Conservation (phyloP, 2,113 vertebrate genomes). For the Catagonus wagneri region DNA sequence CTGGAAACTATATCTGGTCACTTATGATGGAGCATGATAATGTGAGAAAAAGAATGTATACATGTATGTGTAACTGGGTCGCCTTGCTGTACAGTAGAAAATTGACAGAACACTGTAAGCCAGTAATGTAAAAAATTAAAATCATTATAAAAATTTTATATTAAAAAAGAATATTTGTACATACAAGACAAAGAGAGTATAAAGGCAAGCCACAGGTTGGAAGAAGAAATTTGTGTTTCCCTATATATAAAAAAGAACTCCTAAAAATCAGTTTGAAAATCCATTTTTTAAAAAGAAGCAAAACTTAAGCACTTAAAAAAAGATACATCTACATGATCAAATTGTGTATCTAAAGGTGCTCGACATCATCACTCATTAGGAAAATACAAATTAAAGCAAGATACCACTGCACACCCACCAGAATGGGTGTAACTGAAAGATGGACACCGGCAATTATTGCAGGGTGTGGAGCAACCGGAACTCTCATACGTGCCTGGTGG, state of each 20-base stretch:
- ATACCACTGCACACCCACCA: not conserved
- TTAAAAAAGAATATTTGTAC: not conserved
- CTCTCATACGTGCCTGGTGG: not conserved
- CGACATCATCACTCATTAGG: not conserved
- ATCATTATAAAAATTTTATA: too few species aligned
- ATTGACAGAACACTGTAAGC: too few species aligned
- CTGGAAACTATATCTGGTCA: too few species aligned
- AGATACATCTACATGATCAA: not conserved
- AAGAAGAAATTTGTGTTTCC: not conserved
- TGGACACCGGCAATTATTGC: not conserved
- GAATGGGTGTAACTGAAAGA: not conserved
- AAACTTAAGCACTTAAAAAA: not conserved
- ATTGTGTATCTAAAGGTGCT: not conserved
- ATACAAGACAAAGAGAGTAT: not conserved
- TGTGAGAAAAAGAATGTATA: too few species aligned
- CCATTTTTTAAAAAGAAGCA: not conserved
- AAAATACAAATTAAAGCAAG: constrained; percentile 20
- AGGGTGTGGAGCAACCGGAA: not conserved
- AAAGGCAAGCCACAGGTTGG: not conserved
- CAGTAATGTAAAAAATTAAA: too few species aligned
- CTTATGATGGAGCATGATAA: too few species aligned
- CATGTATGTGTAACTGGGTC: too few species aligned
- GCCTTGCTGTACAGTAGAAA: too few species aligned
- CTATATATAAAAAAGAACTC: not conserved
- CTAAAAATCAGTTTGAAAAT: not conserved